Conservation (phyloP, 2,113 vertebrate genomes). For the Otolemur garnettii region DNA sequence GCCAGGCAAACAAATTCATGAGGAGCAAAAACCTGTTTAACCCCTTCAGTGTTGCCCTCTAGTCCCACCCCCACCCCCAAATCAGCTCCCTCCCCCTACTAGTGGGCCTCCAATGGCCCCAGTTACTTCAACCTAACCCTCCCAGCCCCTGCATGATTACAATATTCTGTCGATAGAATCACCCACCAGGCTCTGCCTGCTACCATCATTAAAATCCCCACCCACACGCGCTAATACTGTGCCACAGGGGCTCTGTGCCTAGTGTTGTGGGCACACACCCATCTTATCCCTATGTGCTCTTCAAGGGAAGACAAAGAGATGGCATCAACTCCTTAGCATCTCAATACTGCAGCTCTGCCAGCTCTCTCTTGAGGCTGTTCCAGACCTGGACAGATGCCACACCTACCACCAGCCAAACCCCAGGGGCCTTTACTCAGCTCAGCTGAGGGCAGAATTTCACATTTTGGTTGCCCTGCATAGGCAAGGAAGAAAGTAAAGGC, state of each 20-base stretch:
- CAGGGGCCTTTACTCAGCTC: conserved; percentile 70
- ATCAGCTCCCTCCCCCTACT: conserved; percentile 68
- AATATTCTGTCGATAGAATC: conserved; percentile 79
- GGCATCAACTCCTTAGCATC: conserved; percentile 41
- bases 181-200: conserved; percentile 82
- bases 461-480: conserved; percentile 80
- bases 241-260: conserved; percentile 58
- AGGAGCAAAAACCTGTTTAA: conserved; percentile 83
- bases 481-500: conserved; percentile 77
- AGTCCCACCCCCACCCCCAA: conserved; percentile 66
- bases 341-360: conserved; percentile 61
- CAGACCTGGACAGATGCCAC: conserved; percentile 44
- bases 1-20: conserved; percentile 83
- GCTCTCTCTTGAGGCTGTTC: conserved; percentile 33
- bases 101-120: conserved; percentile 71
- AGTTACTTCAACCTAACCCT: conserved; percentile 72
- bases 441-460: conserved; percentile 79
- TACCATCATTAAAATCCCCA: conserved; percentile 74
- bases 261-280: not conserved
- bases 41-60: conserved; percentile 75
- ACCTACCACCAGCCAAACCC: conserved; percentile 46
- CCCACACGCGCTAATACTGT: conserved; percentile 69
- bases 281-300: not conserved
- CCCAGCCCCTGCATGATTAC: conserved; percentile 76
- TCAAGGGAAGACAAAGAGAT: conserved; percentile 64